Evolutionary conservation across 2,113 vertebrate genomes (phyloP).

Genomic region (Parotia lawesii): DNA sequence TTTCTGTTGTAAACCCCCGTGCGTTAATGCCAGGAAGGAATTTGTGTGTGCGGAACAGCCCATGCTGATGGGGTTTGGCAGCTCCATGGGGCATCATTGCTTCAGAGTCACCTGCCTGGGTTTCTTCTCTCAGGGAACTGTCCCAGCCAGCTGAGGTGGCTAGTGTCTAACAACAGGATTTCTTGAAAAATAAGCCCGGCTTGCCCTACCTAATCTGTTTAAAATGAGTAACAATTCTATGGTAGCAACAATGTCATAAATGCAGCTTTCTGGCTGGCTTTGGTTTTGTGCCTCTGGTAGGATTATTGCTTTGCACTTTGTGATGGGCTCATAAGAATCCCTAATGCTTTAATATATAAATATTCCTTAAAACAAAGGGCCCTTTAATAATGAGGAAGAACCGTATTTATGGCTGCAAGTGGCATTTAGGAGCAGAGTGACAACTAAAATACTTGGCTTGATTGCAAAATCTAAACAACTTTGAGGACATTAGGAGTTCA

Average conservation of each 20-base stretch:
- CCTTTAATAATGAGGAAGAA: slow-evolving; percentile 13
- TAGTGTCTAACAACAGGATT: not conserved
- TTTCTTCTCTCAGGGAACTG: not conserved
- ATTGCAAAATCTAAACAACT: slow-evolving; percentile 7
- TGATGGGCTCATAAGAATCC: not conserved
- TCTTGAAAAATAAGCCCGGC: not conserved
- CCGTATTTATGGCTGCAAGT: slow-evolving; percentile 21
- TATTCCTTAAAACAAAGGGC: slow-evolving; percentile 48
- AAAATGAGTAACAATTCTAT: not conserved
- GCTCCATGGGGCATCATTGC: rapidly evolving
- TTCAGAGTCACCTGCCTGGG: not conserved
- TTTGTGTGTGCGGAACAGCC: not conserved
- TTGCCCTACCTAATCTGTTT: not conserved
- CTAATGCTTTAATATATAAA: not conserved
- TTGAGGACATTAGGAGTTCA: not conserved
- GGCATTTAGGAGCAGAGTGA: slow-evolving; percentile 60
- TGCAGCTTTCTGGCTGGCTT: not conserved
- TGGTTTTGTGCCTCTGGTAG: not conserved
- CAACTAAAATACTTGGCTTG: slow-evolving; percentile 32
- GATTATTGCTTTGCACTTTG: not conserved
- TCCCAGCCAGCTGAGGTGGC: not conserved
- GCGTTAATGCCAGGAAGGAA: rapidly evolving
- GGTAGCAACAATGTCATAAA: not conserved
- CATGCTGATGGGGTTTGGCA: not conserved
- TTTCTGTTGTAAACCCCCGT: not conserved